These are phyloP conservation scores for Oligia latruncula DNA, from an alignment of 2,888 invertebrate species.

Conservation along the genomic window DNA sequence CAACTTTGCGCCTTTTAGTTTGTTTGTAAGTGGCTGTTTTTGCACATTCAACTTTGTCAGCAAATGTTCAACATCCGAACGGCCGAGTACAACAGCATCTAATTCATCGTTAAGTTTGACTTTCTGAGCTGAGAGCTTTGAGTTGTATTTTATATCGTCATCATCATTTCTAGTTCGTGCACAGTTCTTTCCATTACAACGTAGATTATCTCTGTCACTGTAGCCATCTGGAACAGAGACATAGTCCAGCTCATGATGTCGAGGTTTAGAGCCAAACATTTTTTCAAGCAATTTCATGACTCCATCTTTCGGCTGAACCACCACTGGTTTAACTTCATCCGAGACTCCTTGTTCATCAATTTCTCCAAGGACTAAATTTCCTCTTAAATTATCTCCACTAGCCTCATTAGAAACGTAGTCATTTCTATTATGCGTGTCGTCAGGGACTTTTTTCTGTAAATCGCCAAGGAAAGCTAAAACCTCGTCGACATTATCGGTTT, in stretches of 20 bases:
- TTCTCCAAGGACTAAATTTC: not conserved
- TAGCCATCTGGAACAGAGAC: not conserved
- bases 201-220: constrained; percentile 11
- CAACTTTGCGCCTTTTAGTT: constrained; percentile 13
- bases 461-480: constrained; percentile 29
- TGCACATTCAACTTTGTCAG: constrained; percentile 32
- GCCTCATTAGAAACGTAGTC: constrained; percentile 30
- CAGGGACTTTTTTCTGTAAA: constrained; percentile 21
- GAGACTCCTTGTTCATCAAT: not conserved
- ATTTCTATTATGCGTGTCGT: constrained; percentile 16
- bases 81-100: constrained; percentile 72
- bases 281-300: constrained; percentile 2
- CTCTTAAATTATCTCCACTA: not conserved
- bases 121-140: constrained; percentile 57
- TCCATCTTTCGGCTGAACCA: not conserved
- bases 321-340: not conserved
- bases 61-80: constrained; percentile 61
- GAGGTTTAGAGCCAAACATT: not conserved
- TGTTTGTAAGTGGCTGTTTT: constrained; percentile 3
- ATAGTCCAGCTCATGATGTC: not conserved
- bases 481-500: constrained; percentile 14
- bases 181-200: constrained; percentile 40
- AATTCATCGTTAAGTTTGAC: constrained; percentile 69
- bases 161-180: constrained; percentile 15
- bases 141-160: constrained; percentile 17